phyloP scores from a whole-genome alignment of 2,113 vertebrate species.

The Engraulis encrasicolus region DNA sequence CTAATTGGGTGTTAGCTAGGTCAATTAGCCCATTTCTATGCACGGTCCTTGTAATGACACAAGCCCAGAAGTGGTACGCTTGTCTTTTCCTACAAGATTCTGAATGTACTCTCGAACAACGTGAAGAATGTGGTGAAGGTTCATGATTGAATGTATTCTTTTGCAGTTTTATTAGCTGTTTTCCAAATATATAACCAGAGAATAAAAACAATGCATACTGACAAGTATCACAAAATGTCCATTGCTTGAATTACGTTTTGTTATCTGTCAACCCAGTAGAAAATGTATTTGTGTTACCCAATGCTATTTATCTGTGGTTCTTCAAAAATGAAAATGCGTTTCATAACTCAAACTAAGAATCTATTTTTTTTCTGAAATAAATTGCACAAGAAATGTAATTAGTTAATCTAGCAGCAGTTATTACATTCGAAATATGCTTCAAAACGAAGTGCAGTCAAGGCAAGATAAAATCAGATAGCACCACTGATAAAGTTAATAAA shows the following conservation, averaged over 20 bases:
- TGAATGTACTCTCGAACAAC: background rate
- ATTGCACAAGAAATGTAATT: background rate
- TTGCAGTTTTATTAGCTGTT: conserved; percentile 23
- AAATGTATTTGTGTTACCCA: background rate
- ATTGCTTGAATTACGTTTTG: background rate
- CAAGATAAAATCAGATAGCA: background rate
- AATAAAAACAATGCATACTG: conserved; percentile 12
- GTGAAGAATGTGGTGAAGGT: conserved; percentile 12
- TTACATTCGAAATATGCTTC: background rate
- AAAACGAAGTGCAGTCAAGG: conserved; percentile 1
- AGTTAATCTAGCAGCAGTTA: background rate
- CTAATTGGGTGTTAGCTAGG: conserved; percentile 19
- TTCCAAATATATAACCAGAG: conserved; percentile 9
- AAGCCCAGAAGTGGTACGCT: background rate
- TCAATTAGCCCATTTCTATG: conserved; percentile 5
- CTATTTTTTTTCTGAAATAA: background rate
- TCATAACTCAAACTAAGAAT: background rate
- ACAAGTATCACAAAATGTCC: conserved; percentile 23
- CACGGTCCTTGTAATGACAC: background rate
- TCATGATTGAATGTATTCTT: background rate
- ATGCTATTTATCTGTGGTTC: conserved; percentile 9
- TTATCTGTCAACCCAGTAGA: conserved; percentile 6
- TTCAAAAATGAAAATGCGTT: background rate
- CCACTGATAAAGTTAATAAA: background rate
- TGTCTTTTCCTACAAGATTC: background rate